Conservation (phyloP, 2,888 invertebrate species). For the Cephus pulcher region DNA sequence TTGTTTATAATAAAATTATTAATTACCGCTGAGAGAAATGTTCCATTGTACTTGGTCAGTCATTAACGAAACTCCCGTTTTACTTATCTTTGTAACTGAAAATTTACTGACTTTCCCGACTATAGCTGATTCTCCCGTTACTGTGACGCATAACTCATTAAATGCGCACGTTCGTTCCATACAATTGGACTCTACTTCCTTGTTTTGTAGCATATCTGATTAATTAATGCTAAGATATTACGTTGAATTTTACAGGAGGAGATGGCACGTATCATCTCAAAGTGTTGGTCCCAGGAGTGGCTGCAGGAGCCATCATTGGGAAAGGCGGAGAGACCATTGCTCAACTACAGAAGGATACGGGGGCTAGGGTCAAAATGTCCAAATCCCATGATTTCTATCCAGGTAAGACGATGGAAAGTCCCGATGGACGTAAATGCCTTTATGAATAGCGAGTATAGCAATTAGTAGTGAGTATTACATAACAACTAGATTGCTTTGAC, state of each 20-base stretch:
- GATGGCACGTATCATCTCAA: constrained; percentile 96
- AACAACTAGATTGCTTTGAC: background rate
- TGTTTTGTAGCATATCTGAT: background rate
- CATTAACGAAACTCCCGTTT: background rate
- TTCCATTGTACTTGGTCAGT: background rate
- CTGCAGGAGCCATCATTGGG: constrained; percentile 98
- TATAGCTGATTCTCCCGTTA: background rate
- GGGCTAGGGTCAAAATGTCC: constrained; percentile 98
- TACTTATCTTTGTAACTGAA: background rate
- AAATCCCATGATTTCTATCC: constrained; percentile 99
- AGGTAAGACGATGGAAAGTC: constrained; percentile 72
- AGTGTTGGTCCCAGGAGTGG: constrained; percentile 95
- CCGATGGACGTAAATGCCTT: background rate
- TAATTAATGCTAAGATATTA: background rate
- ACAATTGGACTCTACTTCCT: background rate
- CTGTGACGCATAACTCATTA: background rate
- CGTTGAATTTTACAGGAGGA: constrained; percentile 71
- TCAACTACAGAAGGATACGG: constrained; percentile 96
- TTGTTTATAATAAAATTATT: background rate
- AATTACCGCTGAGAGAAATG: background rate
- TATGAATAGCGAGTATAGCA: constrained; percentile 4
- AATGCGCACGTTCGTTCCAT: background rate
- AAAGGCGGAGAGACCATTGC: constrained; percentile 99
- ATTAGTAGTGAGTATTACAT: background rate
- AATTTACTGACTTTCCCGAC: background rate